Base-by-base conservation (phyloP, 1,140 invertebrate species). In the Aleiodes sp. region DNA sequence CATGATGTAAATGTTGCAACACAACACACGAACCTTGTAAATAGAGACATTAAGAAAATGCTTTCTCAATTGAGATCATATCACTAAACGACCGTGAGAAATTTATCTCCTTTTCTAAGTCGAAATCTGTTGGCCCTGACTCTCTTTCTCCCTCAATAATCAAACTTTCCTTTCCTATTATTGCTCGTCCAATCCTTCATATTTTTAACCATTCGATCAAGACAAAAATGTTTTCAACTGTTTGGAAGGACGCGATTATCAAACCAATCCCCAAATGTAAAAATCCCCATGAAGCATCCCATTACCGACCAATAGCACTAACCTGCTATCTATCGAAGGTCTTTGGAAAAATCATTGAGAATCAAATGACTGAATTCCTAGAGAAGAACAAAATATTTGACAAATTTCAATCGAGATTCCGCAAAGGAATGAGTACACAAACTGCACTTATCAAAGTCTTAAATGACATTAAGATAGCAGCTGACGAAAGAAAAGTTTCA, bases 271-370 rank as follows among this genome's bases (percentile, higher is more conserved):
- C 31, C 0, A 62, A 62, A 16, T 19, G 3, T 33, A 26, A 33
- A 33, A n/a, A 3, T 10, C 24, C 59, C 19, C 6, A 3, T 2
- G 59, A 19, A 12, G 14, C 3, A 12, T 62, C 59, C n/a, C 6
- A 62, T 35, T 62, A 31, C 29, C 24, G 59, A 9, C 59, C 59
- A 12, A 35, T 62, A 12, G 21, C 59, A 26, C 59, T 62, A 2
- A 26, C 29, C 6, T 62, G 29, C 16, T 29, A 12, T 10, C 16
- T 62, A n/a, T 62, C 59, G 2, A 62, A 62, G 31, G 26, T 33
- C 3, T 35, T 62, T 29, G 59, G 31, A 62, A 62, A 33, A 33
- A 29, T 26, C 7, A 1, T 33, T 8, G 10, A 6, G 0, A n/a
- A 33, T 31, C 24, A 33, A 35, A 62, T 62, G 2, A 19, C 31